These are phyloP conservation scores for Callyntrura guangdongensis DNA, from an alignment of 2,888 invertebrate genomes.

Conservation along the genomic window DNA sequence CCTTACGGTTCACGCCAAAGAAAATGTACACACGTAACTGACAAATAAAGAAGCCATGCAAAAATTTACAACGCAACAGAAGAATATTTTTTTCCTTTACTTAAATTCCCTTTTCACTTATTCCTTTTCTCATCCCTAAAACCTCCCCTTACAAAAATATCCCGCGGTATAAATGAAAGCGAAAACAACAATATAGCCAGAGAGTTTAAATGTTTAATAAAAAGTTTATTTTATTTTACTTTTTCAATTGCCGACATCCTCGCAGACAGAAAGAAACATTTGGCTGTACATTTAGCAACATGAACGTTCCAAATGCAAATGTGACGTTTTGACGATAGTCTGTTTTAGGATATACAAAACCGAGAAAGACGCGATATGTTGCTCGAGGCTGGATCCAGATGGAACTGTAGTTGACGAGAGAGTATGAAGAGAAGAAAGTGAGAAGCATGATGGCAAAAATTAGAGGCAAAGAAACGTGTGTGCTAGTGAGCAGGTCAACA, in stretches of 20 bases:
- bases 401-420: conserved; percentile 32
- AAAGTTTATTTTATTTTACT: conserved; percentile 4
- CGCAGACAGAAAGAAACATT: background rate
- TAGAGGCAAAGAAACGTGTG: conserved; percentile 1
- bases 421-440: conserved; percentile 1
- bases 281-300: background rate
- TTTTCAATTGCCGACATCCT: conserved; percentile 10
- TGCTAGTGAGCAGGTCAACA: conserved; percentile 32
- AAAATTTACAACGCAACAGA: background rate
- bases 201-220: conserved; percentile 10
- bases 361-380: background rate
- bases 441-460: background rate
- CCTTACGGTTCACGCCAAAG: background rate
- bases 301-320: background rate
- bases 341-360: background rate
- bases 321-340: background rate
- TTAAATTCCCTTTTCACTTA: background rate
- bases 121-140: background rate
- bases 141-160: conserved; percentile 3
- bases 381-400: background rate
- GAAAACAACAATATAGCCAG: background rate
- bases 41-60: conserved; percentile 4
- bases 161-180: background rate
- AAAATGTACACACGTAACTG: background rate
- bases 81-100: conserved; percentile 9